Evolutionary conservation across 2,113 vertebrate species (phyloP), one percentile per base, ranked within the genome.

Genomic region (Colistium nudipinnis): DNA sequence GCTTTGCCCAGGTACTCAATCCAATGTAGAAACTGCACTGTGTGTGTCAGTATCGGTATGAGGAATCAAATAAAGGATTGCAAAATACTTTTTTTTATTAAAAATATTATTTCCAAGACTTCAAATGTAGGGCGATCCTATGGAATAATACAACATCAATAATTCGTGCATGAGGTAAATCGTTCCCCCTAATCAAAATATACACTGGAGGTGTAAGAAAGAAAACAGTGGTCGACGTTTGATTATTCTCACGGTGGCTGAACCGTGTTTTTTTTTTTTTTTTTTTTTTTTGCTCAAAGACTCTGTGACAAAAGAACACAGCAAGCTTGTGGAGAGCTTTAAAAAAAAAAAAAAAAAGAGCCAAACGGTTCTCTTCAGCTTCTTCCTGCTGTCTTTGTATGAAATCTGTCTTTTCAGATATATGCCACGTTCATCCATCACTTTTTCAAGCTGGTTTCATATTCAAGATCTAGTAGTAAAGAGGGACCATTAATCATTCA

Each of bases 41-140:
- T 39, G 3, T 35, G 13, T 47, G n/a, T 24, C n/a, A n/a, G n/a
- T 11, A 56, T 68, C n/a, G 62, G 47, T 66, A n/a, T 48, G 24
- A 51, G 55, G 20, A 80, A 61, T 67, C n/a, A 70, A 80, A 89
- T 82, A 84, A 84, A 89, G 7, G 0, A 76, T 28, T 81, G 28
- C 11, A 66, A 48, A 61, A 74, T 49, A 65, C 49, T 28, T 9
- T n/a, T 62, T 63, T 60, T 48, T 64, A 9, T 76, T 74, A 49
- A 52, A 13, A 9, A 43, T 11, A 35, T 39, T 67, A 64, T 22
- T 56, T 53, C 22, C n/a, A 5, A 17, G 12, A 35, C 0, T 43
- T 43, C 39, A 19, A 19, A 43, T n/a, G 39, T 19, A 33, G 31
- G 9, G n/a, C n/a, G n/a, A n/a, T n/a, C n/a, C n/a, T n/a, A n/a